Percentiles rank a stretch among this genome's conserved stretches.
These are phyloP conservation scores for Theristus sp. DNA, from an alignment of 2,888 invertebrate genomes.

Conservation along the genomic window DNA sequence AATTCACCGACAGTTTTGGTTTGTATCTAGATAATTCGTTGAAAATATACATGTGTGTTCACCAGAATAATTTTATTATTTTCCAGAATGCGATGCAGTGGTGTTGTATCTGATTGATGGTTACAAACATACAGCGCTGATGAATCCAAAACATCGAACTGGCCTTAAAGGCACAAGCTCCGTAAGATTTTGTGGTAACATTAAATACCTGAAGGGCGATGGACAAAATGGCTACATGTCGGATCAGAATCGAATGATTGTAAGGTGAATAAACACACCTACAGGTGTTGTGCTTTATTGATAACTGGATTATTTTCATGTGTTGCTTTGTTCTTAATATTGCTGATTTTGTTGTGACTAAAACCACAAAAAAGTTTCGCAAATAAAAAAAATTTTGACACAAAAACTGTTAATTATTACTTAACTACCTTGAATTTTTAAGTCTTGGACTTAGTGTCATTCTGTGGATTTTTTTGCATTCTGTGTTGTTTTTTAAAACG, in stretches of 20 bases:
- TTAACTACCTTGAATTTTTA: background rate
- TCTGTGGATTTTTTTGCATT: too few species aligned
- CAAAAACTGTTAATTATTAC: too few species aligned
- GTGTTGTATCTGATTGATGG: slow-evolving; percentile 33
- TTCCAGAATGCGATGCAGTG: slow-evolving; percentile 31
- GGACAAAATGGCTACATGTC: slow-evolving; percentile 32
- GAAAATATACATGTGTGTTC: background rate
- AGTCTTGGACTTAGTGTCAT: too few species aligned
- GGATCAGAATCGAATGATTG: slow-evolving; percentile 29
- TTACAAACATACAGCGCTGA: slow-evolving; percentile 15
- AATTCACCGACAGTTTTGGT: slow-evolving; percentile 30
- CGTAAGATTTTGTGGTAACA: slow-evolving; percentile 31
- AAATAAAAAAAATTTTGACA: too few species aligned
- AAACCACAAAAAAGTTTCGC: too few species aligned
- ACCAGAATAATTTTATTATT: background rate
- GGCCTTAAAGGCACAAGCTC: background rate
- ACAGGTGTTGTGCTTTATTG: too few species aligned
- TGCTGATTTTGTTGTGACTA: too few species aligned
- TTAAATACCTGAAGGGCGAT: slow-evolving; percentile 31
- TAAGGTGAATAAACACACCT: slow-evolving; percentile 23
- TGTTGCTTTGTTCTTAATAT: too few species aligned
- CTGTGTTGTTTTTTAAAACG: too few species aligned
- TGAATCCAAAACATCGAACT: background rate
- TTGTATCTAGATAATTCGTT: slow-evolving; percentile 3
- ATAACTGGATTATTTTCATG: too few species aligned